phyloP scores from a whole-genome alignment of 2,797 vertebrate species.

The Eospalax fontanierii region DNA sequence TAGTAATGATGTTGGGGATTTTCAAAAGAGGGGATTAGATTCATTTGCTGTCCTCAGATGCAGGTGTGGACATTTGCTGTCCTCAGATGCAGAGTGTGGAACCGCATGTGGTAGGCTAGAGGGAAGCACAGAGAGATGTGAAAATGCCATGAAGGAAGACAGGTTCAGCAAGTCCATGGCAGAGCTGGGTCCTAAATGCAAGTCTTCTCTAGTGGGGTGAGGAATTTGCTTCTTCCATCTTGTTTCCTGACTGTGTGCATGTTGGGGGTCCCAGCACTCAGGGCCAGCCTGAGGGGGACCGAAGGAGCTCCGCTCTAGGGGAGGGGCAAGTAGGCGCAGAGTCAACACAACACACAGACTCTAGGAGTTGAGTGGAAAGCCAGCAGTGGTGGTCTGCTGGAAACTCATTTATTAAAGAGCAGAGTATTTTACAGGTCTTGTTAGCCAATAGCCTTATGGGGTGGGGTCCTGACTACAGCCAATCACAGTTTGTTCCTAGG shows the following conservation, averaged over 20 bases:
- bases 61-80: not conserved
- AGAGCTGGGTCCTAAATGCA: slow-evolving; percentile 41
- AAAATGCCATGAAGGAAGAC: not conserved
- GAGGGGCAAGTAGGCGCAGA: too few species aligned
- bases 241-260: not conserved
- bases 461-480: too few species aligned
- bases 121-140: not conserved
- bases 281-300: too few species aligned
- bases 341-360: too few species aligned
- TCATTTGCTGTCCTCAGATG: slow-evolving; percentile 32
- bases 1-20: slow-evolving; percentile 34
- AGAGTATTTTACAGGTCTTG: too few species aligned
- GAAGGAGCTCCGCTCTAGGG: too few species aligned
- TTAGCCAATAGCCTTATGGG: too few species aligned
- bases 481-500: too few species aligned
- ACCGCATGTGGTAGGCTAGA: not conserved
- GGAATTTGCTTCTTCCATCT: not conserved
- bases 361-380: too few species aligned
- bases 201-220: slow-evolving; percentile 36
- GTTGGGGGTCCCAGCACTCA: too few species aligned
- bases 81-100: not conserved
- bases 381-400: too few species aligned
- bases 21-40: not conserved
- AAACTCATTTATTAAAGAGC: too few species aligned
- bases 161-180: slow-evolving; percentile 24